Conservation (phyloP, 2,888 invertebrate species). For the Mesoligia furuncula region DNA sequence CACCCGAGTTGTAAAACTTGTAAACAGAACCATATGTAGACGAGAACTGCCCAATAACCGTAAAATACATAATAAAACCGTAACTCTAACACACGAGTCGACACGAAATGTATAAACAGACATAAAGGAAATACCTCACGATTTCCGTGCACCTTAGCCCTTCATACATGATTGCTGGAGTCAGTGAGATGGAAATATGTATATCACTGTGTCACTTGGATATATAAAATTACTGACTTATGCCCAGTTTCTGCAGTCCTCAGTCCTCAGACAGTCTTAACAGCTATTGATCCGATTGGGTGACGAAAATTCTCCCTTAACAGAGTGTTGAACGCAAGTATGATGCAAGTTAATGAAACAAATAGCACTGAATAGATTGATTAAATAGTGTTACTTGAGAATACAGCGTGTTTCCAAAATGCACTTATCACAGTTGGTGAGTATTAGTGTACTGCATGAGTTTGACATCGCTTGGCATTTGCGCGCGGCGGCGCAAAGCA, state of each 20-base stretch:
- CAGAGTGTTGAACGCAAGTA: neutral
- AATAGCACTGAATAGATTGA: constrained; percentile 1
- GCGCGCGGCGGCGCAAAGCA: constrained; percentile 66
- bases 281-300: neutral
- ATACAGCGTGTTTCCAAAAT: constrained; percentile 33
- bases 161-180: constrained; percentile 72
- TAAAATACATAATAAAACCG: constrained; percentile 48
- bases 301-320: neutral
- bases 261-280: neutral
- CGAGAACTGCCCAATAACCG: constrained; percentile 45
- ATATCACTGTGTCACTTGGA: constrained; percentile 20
- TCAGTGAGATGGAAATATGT: constrained; percentile 7
- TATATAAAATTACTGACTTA: neutral
- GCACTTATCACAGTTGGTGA: constrained; percentile 43
- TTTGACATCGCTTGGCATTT: constrained; percentile 75
- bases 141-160: constrained; percentile 71
- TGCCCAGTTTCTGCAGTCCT: neutral
- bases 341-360: neutral
- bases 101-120: constrained; percentile 12
- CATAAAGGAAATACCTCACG: constrained; percentile 66
- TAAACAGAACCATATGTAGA: constrained; percentile 41
- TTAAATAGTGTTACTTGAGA: constrained; percentile 4
- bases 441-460: constrained; percentile 44
- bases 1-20: constrained; percentile 36
- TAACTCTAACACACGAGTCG: constrained; percentile 11